Evolutionary conservation across 2,888 invertebrate genomes (phyloP), one percentile per base, ranked within the genome.

Genomic region (Nomada ferruginata): DNA sequence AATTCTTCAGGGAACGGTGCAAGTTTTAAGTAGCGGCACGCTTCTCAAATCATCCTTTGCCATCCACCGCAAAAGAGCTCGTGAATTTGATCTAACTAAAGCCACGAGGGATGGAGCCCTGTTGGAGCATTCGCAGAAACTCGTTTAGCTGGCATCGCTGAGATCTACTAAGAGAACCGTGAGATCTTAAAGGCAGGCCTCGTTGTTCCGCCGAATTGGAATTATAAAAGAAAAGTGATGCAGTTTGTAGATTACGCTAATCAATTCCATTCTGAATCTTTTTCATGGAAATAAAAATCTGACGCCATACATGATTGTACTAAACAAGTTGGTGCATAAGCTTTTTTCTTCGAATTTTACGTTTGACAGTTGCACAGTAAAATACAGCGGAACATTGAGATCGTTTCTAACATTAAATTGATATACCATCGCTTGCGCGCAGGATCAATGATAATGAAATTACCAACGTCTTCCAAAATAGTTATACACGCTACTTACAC

Each of bases 381-480:
- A 47, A 47, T 15, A 11, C 13, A 11, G 47, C 15, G 47, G 13
- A 47, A n/a, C 15, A 5, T 29, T 13, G 2, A 10, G 61, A 72
- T 65, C 11, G 29, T 66, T 29, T 26, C n/a, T 64, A 44, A 72
- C 53, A 13, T 11, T 55, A 52, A 47, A 76, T 61, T 57, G 29
- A 59, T 72, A 59, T 72, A 50, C 55, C 60, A 53, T 52, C 42
- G n/a, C 20, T 42, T 64, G 18, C 26, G 23, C 55, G 20, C 61
- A 53, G 59, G 79, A 83, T 85, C 83, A 15, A 88, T 88, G 71
- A 63, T 64, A 79, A 88, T 87, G 73, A 81, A 82, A 68, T 82
- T 83, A 85, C 73, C 77, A 55, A 66, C 15, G 47, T 60, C 76
- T 74, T 13, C 26, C 52, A 44, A 70, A 65, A 66, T 65, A 73